phyloP scores from a whole-genome alignment of 2,888 invertebrate species.

The Hecatera dysodea region DNA sequence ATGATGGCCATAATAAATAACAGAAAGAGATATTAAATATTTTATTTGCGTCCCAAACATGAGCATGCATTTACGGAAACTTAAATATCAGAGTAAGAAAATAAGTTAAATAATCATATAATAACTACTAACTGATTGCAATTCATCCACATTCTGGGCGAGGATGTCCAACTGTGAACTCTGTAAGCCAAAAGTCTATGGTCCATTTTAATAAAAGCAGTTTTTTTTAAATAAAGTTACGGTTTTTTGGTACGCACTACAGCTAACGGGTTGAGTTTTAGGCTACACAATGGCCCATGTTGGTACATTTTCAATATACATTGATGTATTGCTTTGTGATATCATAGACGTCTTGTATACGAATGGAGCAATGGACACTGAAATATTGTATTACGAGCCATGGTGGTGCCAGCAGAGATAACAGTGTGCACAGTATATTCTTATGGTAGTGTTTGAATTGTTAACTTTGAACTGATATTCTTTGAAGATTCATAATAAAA shows the following conservation, averaged over 20 bases:
- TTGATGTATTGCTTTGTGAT: background rate
- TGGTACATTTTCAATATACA: slow-evolving; percentile 29
- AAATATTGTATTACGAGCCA: slow-evolving; percentile 5
- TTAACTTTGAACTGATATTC: background rate
- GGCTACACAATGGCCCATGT: background rate
- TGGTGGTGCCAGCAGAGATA: background rate
- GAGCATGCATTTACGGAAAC: background rate
- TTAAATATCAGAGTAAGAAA: slow-evolving; percentile 1
- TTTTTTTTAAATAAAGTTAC: slow-evolving; percentile 17
- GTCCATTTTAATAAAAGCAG: slow-evolving; percentile 26
- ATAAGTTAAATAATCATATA: slow-evolving; percentile 12
- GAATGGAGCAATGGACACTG: slow-evolving; percentile 54
- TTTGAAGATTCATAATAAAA: background rate
- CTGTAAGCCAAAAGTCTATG: slow-evolving; percentile 59
- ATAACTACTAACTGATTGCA: slow-evolving; percentile 62
- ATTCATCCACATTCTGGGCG: slow-evolving; percentile 58
- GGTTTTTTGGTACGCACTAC: slow-evolving; percentile 37
- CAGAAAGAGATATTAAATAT: background rate
- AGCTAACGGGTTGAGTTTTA: background rate
- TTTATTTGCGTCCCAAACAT: background rate
- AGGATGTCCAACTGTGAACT: slow-evolving; percentile 62
- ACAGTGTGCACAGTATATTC: slow-evolving; percentile 8
- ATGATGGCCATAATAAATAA: no score
- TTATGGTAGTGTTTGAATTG: background rate
- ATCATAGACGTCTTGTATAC: slow-evolving; percentile 35